Evolutionary conservation across 2,113 vertebrate genomes (phyloP), one percentile per base, ranked within the genome.

Genomic region (Nettapus auritus): DNA sequence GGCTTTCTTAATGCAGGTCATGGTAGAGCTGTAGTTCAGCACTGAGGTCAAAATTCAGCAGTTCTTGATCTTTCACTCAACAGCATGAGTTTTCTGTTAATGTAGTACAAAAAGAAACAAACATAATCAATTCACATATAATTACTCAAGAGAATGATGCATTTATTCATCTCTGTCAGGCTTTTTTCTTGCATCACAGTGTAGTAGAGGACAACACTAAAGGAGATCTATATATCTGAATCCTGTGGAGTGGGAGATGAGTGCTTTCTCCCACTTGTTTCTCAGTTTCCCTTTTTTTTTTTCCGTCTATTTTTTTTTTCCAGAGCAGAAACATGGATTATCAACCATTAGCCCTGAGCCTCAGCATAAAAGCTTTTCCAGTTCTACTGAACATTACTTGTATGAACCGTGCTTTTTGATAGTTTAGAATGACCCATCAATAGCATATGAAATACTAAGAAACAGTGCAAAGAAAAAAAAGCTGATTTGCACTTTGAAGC

Each of bases 351-450:
- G 63, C 8, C 55, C 23, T 13, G 25, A 91, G 25, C 8, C 40
- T 62, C 25, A 76, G 55, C 29, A 68, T 42, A 53, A 48, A 76
- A 55, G 11, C 21, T 40, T 8, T 38, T 78, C 29, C 38, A 48
- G 3, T 79, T 85, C 52, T 59, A 9, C n/a, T 62, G 67, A 71
- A 90, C 21, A n/a, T 19, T 38, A 34, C 33, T 46, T 63, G 26
- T 15, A 68, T 28, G 52, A 82, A 82, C 21, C 0, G 0, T 46
- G 57, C 16, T 64, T 88, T 84, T 60, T 2, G 1, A n/a, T 21
- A 42, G 23, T 29, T 70, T 68, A 74, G 55, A 55, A 57, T 64
- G 8, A 75, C 12, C 16, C 36, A 77, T 25, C 28, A 77, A 50
- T 13, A 68, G 26, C 38, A 42, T 9, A 73, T 62, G n/a, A 86